Evolutionary conservation across 2,113 vertebrate genomes (phyloP).

Genomic region (Lepus timidus): DNA sequence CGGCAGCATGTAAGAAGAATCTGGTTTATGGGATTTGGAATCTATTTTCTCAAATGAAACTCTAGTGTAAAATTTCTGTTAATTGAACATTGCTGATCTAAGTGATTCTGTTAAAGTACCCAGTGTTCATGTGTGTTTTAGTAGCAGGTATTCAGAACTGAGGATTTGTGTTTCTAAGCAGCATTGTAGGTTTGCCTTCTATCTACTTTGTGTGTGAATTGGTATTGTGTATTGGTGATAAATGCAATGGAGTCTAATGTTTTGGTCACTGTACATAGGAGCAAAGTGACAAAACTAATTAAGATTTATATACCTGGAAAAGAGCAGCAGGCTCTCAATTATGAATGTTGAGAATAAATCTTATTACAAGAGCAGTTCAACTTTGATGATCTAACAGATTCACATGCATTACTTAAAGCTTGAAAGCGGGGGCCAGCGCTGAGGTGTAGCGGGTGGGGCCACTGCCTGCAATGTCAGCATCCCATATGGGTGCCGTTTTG

Average conservation of each 20-base stretch:
- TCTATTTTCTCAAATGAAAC: constrained; percentile 18
- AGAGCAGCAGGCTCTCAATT: constrained; percentile 47
- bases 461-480: too few relatives aligned
- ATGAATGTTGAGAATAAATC: constrained; percentile 51
- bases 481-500: too few relatives aligned
- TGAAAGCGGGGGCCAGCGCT: neutral
- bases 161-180: neutral
- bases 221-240: neutral
- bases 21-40: neutral
- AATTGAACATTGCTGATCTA: neutral
- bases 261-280: neutral
- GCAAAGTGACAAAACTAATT: constrained; percentile 17
- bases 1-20: neutral
- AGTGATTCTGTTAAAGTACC: neutral
- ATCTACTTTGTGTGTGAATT: constrained; percentile 8
- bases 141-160: neutral
- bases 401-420: constrained; percentile 32
- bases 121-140: neutral
- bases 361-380: neutral
- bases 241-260: neutral
- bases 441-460: too few relatives aligned
- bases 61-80: constrained; percentile 5
- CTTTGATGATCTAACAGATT: constrained; percentile 37
- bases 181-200: neutral
- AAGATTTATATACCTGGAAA: constrained; percentile 1